Evolutionary conservation across 2,113 vertebrate species (phyloP).

Genomic region (Myotis davidii): DNA sequence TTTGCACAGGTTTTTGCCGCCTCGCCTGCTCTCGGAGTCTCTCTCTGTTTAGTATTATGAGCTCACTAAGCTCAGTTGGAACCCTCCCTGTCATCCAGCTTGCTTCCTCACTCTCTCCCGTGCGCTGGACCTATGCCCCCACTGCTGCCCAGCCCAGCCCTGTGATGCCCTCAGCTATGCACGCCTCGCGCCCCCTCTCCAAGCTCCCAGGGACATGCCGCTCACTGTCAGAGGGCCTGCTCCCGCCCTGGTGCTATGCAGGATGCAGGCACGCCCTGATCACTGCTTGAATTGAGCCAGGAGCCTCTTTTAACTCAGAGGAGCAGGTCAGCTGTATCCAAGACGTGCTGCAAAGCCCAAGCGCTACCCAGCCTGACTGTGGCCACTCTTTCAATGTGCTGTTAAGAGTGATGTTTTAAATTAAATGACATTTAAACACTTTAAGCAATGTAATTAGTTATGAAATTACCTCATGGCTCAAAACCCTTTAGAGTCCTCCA

Average conservation of each 20-base stretch:
- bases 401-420: neutral
- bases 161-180: too few species aligned
- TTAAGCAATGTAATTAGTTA: neutral
- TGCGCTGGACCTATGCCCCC: neutral
- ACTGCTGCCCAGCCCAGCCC: neutral
- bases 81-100: neutral
- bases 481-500: neutral
- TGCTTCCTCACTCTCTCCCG: neutral
- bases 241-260: too few species aligned
- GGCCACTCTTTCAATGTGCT: neutral
- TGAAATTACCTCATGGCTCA: neutral
- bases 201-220: neutral
- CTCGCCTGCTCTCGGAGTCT: neutral
- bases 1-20: neutral
- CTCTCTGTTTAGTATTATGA: neutral
- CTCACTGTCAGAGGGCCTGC: neutral
- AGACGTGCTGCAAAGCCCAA: neutral
- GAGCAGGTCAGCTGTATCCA: neutral
- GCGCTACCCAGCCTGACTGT: neutral
- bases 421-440: neutral
- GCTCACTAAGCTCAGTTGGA: neutral
- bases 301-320: neutral
- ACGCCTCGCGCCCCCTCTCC: neutral
- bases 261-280: neutral
- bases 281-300: neutral